A percentile compares a stretch with the other conserved stretches of the same genome.
These are phyloP conservation scores for Periplaneta americana DNA, from an alignment of 1,140 invertebrate genomes.

Conservation along the genomic window DNA sequence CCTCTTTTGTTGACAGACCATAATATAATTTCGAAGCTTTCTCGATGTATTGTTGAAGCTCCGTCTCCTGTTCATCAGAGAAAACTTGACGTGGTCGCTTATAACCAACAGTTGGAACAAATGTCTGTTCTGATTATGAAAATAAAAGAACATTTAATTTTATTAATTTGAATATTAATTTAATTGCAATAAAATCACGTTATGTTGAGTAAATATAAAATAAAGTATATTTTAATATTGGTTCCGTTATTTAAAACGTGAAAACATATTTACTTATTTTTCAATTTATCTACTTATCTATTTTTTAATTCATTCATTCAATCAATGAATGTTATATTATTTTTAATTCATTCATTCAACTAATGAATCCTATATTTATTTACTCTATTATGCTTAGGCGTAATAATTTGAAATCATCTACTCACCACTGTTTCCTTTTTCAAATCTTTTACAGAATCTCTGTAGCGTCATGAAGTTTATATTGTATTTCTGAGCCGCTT, in stretches of 20 bases:
- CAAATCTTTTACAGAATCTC: not conserved
- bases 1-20: constrained; percentile 27
- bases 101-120: not conserved
- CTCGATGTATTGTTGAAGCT: constrained; percentile 13
- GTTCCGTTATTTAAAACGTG: not conserved
- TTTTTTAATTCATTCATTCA: too few species aligned
- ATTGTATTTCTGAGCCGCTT: not conserved
- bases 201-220: not conserved
- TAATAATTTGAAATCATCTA: too few species aligned
- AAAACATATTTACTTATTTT: too few species aligned
- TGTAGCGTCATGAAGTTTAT: not conserved
- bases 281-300: too few species aligned
- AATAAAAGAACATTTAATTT: not conserved
- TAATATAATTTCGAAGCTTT: constrained; percentile 26
- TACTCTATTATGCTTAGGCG: too few species aligned
- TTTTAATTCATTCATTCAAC: too few species aligned
- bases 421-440: not conserved
- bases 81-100: not conserved
- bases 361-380: too few species aligned
- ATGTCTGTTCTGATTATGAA: not conserved
- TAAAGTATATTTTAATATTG: not conserved
- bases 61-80: constrained; percentile 1
- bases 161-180: not conserved
- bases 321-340: too few species aligned
- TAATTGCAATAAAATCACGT: not conserved